phyloP scores from a whole-genome alignment of 2,113 vertebrate species.

The Paradisaea rubra region DNA sequence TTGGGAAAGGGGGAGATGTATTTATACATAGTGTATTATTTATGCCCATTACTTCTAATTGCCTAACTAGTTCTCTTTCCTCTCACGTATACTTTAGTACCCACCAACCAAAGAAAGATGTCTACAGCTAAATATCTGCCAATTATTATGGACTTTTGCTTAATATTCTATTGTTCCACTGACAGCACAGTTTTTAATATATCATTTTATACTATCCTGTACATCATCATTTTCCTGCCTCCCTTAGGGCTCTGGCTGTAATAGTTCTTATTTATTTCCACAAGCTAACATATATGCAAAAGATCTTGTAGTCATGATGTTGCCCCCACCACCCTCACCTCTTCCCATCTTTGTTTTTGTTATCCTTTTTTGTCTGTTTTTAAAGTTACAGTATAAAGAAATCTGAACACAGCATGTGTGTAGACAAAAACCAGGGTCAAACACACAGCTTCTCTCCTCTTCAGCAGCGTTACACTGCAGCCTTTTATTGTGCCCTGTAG shows the following conservation, averaged over 20 bases:
- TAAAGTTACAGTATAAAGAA: not conserved
- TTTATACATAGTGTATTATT: slow-evolving; percentile 41
- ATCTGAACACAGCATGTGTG: not conserved
- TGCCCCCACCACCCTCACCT: not conserved
- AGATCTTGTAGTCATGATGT: slow-evolving; percentile 6
- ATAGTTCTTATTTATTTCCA: slow-evolving; percentile 61
- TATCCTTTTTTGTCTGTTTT: slow-evolving; percentile 17
- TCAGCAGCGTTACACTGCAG: not conserved
- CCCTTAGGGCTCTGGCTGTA: slow-evolving; percentile 39
- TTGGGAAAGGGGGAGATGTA: not conserved
- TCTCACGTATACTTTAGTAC: slow-evolving; percentile 60
- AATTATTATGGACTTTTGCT: slow-evolving; percentile 56
- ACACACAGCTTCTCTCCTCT: not conserved
- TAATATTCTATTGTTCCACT: slow-evolving; percentile 48
- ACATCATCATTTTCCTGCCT: slow-evolving; percentile 45
- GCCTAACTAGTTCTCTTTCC: slow-evolving; percentile 61
- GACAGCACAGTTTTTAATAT: slow-evolving; percentile 40
- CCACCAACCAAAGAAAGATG: slow-evolving; percentile 54
- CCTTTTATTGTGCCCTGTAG: not conserved
- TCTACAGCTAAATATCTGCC: slow-evolving; percentile 58
- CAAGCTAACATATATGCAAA: slow-evolving; percentile 45
- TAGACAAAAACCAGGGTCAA: not conserved
- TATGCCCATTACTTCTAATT: slow-evolving; percentile 63
- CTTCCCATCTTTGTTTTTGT: not conserved
- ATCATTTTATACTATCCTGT: slow-evolving; percentile 48